Conservation (phyloP, 2,113 vertebrate species). For the Brienomyrus brachyistius region DNA sequence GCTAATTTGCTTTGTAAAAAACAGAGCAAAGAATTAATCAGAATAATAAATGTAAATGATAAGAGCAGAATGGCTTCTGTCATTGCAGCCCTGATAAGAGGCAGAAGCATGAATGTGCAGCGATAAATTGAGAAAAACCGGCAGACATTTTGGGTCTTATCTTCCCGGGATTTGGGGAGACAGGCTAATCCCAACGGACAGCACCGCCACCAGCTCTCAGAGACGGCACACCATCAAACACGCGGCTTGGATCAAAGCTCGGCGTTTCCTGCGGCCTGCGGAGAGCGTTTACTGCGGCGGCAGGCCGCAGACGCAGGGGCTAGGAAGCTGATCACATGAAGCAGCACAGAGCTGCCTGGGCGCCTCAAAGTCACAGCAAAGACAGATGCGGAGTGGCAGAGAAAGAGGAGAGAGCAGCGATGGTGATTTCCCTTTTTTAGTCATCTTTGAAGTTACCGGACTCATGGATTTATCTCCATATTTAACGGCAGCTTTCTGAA, state of each 20-base stretch:
- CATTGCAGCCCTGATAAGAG: conserved; percentile 13
- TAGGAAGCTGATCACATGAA: conserved; percentile 30
- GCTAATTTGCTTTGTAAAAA: not conserved
- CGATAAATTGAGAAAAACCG: conserved; percentile 32
- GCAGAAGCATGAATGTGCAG: conserved; percentile 22
- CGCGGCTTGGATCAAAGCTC: conserved; percentile 58
- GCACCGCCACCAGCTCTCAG: conserved; percentile 35
- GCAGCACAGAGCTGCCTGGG: conserved; percentile 22
- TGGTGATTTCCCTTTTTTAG: conserved; percentile 28
- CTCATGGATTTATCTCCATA: conserved; percentile 24
- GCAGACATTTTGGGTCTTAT: conserved; percentile 28
- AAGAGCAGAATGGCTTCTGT: not conserved
- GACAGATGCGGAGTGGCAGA: conserved; percentile 43
- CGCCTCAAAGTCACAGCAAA: conserved; percentile 56
- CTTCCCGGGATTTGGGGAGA: conserved; percentile 41
- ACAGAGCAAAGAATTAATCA: conserved; percentile 20
- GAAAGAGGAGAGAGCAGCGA: conserved; percentile 36
- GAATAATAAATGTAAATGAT: conserved; percentile 2
- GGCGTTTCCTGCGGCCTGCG: conserved; percentile 36
- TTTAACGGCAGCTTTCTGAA: conserved; percentile 38
- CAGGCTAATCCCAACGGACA: conserved; percentile 49
- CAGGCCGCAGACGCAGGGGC: conserved; percentile 17
- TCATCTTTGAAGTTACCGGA: conserved; percentile 58
- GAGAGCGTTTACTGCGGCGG: conserved; percentile 30
- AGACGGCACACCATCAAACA: conserved; percentile 45